phyloP scores from a whole-genome alignment of 2,113 vertebrate species.

The Scatophagus argus region DNA sequence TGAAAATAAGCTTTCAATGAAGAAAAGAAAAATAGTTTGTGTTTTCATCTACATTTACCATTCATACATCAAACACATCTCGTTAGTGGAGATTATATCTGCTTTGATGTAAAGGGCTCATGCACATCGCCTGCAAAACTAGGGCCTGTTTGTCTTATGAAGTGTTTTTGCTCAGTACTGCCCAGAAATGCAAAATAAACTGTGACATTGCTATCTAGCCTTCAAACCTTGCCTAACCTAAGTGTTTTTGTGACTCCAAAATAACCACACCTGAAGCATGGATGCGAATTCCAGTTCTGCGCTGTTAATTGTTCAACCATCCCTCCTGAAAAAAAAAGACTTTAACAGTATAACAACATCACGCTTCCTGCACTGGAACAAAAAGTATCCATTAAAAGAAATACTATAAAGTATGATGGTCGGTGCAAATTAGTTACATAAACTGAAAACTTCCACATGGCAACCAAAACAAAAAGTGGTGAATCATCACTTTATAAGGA shows the following conservation, averaged over 20 bases:
- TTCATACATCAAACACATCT: slow-evolving; percentile 6
- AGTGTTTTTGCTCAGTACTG: not conserved
- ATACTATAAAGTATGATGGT: not conserved
- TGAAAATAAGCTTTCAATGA: slow-evolving; percentile 7
- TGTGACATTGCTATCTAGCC: not conserved
- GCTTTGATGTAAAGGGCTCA: not conserved
- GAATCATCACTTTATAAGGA: not conserved
- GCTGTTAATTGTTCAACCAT: not conserved
- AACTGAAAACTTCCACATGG: not conserved
- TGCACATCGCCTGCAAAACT: not conserved
- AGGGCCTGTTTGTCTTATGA: not conserved
- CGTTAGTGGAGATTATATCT: not conserved
- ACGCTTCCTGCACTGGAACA: not conserved
- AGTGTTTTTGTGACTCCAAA: not conserved
- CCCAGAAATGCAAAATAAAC: not conserved
- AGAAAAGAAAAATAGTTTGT: slow-evolving; percentile 3
- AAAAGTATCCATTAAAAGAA: not conserved
- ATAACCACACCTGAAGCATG: not conserved
- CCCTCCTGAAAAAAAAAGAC: not conserved
- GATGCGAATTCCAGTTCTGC: not conserved
- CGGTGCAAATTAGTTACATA: not conserved
- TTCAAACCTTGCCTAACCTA: not conserved
- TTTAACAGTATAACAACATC: not conserved
- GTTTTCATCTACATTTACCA: not conserved
- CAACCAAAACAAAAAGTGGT: slow-evolving; percentile 4